Conservation (phyloP, 1,140 invertebrate genomes). For the Nomia melanderi region DNA sequence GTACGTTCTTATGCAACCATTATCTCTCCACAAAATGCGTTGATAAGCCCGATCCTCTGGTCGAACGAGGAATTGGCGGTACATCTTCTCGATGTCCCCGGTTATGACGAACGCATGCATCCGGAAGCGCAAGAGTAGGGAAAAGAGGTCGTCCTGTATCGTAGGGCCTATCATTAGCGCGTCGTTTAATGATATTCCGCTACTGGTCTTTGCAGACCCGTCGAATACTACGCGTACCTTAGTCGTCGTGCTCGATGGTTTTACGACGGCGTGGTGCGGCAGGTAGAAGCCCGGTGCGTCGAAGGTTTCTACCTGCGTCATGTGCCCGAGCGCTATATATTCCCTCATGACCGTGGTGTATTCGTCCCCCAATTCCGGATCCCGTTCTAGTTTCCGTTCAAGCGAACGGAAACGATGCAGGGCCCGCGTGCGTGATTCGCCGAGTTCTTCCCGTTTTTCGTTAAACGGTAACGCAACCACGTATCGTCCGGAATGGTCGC, state of each 20-base stretch:
- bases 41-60: not conserved
- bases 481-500: not conserved
- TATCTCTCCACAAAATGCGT: not conserved
- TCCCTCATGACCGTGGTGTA: slow-evolving; percentile 70
- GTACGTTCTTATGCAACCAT: no score
- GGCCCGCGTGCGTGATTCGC: slow-evolving; percentile 42
- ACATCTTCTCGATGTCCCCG: not conserved
- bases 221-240: not conserved
- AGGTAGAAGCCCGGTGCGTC: not conserved
- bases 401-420: slow-evolving; percentile 41
- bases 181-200: not conserved
- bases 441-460: slow-evolving; percentile 20
- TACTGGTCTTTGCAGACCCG: not conserved
- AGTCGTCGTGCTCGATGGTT: not conserved
- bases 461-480: no score
- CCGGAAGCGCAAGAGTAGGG: not conserved
- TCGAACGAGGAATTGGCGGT: not conserved
- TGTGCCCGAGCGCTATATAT: slow-evolving; percentile 71
- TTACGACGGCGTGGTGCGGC: not conserved
- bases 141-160: not conserved
- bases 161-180: not conserved
- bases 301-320: slow-evolving; percentile 46
- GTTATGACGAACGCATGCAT: not conserved
- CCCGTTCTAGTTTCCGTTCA: slow-evolving; percentile 43
- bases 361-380: slow-evolving; percentile 53